These are phyloP conservation scores for Nephrotoma guestfalica DNA, from an alignment of 2,888 invertebrate genomes.

Conservation along the genomic window DNA sequence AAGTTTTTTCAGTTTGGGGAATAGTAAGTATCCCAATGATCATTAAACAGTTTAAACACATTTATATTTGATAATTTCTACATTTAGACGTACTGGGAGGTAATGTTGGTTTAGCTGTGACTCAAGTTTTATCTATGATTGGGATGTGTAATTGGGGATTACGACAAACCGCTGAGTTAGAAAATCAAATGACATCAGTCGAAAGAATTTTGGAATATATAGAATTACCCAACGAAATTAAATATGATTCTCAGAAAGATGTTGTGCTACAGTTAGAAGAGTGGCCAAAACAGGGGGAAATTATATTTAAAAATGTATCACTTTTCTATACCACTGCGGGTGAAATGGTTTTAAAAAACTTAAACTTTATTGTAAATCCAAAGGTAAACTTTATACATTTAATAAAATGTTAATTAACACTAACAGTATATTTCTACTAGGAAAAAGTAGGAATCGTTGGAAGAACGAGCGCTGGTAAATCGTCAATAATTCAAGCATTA, in stretches of 20 bases:
- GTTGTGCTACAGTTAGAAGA: slow-evolving; percentile 17
- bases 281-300: slow-evolving; percentile 55
- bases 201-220: slow-evolving; percentile 74
- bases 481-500: slow-evolving; percentile 31
- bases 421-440: not conserved
- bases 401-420: not conserved
- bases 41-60: not conserved
- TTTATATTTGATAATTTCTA: not conserved
- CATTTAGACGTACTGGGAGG: slow-evolving; percentile 32
- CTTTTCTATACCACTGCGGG: slow-evolving; percentile 61
- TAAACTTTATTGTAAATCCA: slow-evolving; percentile 44
- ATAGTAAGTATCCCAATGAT: slow-evolving; percentile 9
- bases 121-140: slow-evolving; percentile 53
- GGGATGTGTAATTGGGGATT: slow-evolving; percentile 73
- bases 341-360: slow-evolving; percentile 54
- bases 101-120: slow-evolving; percentile 55
- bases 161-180: slow-evolving; percentile 71
- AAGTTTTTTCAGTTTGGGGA: slow-evolving; percentile 41
- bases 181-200: slow-evolving; percentile 71
- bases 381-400: slow-evolving; percentile 17
- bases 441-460: slow-evolving; percentile 45
- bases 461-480: slow-evolving; percentile 43
- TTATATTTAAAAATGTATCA: slow-evolving; percentile 50
- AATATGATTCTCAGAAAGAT: slow-evolving; percentile 31
- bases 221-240: slow-evolving; percentile 46